Percentiles rank a stretch among this genome's conserved stretches.
These are phyloP conservation scores for Brotula barbata DNA, from an alignment of 2,797 vertebrate species.

Conservation along the genomic window DNA sequence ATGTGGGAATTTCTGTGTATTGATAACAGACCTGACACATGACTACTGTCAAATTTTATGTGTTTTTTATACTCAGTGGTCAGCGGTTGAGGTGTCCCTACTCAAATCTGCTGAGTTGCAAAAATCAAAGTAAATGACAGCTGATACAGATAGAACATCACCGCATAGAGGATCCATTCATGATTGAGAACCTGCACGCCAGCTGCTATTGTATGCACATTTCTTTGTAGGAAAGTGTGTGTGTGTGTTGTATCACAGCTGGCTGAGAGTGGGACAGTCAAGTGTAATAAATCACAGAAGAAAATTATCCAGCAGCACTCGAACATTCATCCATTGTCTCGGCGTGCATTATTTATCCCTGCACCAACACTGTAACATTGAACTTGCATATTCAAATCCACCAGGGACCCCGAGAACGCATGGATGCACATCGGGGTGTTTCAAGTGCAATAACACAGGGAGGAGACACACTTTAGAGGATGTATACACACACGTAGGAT, in stretches of 20 bases:
- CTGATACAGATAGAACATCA: too few species aligned
- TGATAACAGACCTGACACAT: too few species aligned
- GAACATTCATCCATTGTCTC: conserved; percentile 70
- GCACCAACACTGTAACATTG: conserved; percentile 66
- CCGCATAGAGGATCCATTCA: conserved; percentile 24
- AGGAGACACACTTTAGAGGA: not conserved
- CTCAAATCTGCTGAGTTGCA: not conserved
- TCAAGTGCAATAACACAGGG: conserved; percentile 13
- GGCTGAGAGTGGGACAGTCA: conserved; percentile 53
- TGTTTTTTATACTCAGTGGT: too few species aligned
- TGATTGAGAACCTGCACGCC: conserved; percentile 45
- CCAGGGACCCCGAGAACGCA: conserved; percentile 52
- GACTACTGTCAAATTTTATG: too few species aligned
- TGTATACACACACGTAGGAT: not conserved
- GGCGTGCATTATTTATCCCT: conserved; percentile 71
- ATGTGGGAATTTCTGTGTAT: too few species aligned
- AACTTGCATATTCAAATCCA: conserved; percentile 65
- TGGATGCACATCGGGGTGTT: conserved; percentile 32
- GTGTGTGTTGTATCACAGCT: conserved; percentile 58
- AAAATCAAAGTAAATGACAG: too few species aligned
- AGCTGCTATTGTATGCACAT: conserved; percentile 47
- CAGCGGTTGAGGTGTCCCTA: too few species aligned
- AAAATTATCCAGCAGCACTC: conserved; percentile 71
- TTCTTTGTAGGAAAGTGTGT: conserved; percentile 52
- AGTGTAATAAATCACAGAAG: conserved; percentile 73